These are phyloP conservation scores for Platyscapa corneri DNA, from an alignment of 1,140 invertebrate genomes.

Conservation along the genomic window DNA sequence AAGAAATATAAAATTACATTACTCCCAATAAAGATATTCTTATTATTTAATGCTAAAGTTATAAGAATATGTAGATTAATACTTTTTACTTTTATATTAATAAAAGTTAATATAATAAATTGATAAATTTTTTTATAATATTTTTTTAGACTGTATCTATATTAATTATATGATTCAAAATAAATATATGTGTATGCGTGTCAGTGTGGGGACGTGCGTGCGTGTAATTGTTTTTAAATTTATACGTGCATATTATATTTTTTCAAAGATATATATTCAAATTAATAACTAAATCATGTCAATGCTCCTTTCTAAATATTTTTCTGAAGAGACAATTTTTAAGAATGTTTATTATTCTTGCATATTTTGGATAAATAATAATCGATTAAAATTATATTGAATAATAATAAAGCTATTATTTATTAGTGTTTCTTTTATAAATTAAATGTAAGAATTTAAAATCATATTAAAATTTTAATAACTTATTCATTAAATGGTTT, in stretches of 20 bases:
- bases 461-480: no score
- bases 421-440: neutral
- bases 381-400: no score
- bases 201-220: no score
- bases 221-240: no score
- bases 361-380: no score
- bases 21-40: neutral
- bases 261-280: neutral
- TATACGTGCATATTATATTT: neutral
- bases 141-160: neutral
- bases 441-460: no score
- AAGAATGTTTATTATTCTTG: no score
- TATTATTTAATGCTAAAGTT: neutral
- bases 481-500: no score
- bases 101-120: neutral
- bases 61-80: neutral
- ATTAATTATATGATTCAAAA: no score
- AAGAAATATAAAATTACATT: constrained; percentile 12
- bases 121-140: neutral
- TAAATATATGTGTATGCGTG: no score
- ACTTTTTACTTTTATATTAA: neutral
- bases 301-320: neutral
- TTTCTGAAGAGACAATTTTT: no score
- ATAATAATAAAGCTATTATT: neutral
- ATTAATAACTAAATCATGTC: neutral